phyloP scores from a whole-genome alignment of 2,797 vertebrate species.

The Cuniculus paca region DNA sequence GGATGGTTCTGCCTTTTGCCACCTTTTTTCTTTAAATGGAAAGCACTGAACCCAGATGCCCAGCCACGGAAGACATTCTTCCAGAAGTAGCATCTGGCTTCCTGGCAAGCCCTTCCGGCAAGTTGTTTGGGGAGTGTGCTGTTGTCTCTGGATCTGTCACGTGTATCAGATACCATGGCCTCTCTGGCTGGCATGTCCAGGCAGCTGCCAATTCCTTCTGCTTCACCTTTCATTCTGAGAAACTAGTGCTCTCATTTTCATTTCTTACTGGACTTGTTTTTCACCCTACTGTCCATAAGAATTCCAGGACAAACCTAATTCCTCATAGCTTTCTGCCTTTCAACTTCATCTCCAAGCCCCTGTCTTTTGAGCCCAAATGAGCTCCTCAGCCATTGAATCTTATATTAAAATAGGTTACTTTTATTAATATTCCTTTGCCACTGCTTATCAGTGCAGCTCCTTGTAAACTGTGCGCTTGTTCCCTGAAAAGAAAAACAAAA shows the following conservation, averaged over 20 bases:
- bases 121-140: conserved; percentile 88
- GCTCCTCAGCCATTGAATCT: conserved; percentile 62
- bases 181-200: conserved; percentile 87
- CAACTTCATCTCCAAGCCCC: conserved; percentile 41
- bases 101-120: conserved; percentile 88
- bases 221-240: conserved; percentile 88
- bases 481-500: conserved; percentile 76
- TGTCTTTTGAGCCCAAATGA: conserved; percentile 60
- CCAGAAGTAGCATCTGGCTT: conserved; percentile 92
- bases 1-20: conserved; percentile 75
- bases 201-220: conserved; percentile 86
- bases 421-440: conserved; percentile 69
- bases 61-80: conserved; percentile 88
- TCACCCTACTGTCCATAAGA: conserved; percentile 28
- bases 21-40: conserved; percentile 86
- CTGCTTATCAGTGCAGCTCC: conserved; percentile 70
- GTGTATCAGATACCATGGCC: conserved; percentile 87
- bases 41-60: conserved; percentile 91
- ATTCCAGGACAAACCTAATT: conserved; percentile 69
- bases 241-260: conserved; percentile 76
- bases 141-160: conserved; percentile 89
- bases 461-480: conserved; percentile 71
- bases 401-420: conserved; percentile 69
- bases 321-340: conserved; percentile 28
- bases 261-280: conserved; percentile 69